phyloP scores from a whole-genome alignment of 2,797 vertebrate species.

The Tapirus indicus region DNA sequence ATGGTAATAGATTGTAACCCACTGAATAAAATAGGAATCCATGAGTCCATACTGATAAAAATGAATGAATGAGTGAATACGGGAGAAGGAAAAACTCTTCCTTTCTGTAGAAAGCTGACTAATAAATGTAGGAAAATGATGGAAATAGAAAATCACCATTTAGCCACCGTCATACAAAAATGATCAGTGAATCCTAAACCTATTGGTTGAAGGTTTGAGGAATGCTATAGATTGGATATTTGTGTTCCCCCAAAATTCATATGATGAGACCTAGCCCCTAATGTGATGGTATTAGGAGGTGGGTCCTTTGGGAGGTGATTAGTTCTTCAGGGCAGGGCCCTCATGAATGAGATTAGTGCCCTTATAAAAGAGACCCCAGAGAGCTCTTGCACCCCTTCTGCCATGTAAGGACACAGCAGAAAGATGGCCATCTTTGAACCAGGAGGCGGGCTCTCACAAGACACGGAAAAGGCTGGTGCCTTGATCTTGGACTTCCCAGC shows the following conservation, averaged over 20 bases:
- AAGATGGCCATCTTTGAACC: neutral
- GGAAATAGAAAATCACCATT: neutral
- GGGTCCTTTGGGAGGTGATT: neutral
- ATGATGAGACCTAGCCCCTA: neutral
- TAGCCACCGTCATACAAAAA: neutral
- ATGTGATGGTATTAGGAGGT: neutral
- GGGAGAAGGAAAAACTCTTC: conserved; percentile 17
- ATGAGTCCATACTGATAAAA: neutral
- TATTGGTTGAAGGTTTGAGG: conserved; percentile 22
- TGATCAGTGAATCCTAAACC: neutral
- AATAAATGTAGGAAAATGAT: conserved; percentile 1
- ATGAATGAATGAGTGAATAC: conserved; percentile 3
- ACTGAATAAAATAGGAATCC: conserved; percentile 6
- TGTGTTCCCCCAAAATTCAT: neutral
- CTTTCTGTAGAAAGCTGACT: conserved; percentile 29
- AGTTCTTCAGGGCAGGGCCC: neutral
- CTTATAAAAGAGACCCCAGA: neutral
- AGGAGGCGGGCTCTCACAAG: neutral
- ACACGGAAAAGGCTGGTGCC: neutral
- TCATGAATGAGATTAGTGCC: neutral
- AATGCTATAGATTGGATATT: neutral
- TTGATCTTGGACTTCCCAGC: neutral
- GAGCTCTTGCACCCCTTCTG: neutral
- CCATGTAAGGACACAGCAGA: neutral
- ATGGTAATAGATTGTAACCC: neutral